Evolutionary conservation across 2,797 vertebrate genomes (phyloP), one percentile per base, ranked within the genome.

Genomic region (Sternarchorhynchus goeldii): DNA sequence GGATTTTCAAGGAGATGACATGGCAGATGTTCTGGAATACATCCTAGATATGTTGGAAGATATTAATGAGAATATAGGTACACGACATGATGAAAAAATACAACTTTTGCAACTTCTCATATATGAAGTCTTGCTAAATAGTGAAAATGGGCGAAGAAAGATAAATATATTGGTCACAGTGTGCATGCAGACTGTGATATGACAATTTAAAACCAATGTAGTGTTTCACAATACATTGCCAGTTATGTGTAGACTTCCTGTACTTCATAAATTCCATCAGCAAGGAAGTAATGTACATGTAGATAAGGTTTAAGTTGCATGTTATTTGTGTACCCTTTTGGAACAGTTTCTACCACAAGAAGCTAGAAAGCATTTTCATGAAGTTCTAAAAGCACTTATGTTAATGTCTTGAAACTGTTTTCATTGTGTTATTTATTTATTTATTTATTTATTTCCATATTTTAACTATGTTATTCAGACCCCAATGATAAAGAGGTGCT

Each of bases 281-380:
- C 10, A 78, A 70, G 83, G 81, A 85, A 82, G 59, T 76, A 16
- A 25, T 85, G 83, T 31, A 76, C 2, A 50, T 32, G 34, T 50
- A 34, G 83, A 84, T 84, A 80, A 80, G 31, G 31, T 41, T 62
- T 75, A 32, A 25, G 21, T 31, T 20, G 25, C 67, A n/a, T 21
- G 41, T 29, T 4, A 25, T 63, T 62, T 79, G 20, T 68, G 31
- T 62, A 34, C 29, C 5, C 31, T 4, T 74, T 56, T 53, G 25
- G 39, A 58, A 36, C 55, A 59, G 68, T 14, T 65, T 78, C 18
- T n/a, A 18, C n/a, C 17, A 72, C 16, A 18, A 57, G 50, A 18
- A 57, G 32, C 55, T 66, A 20, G 14, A 14, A 53, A 31, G 4
- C 21, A 17, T 45, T 66, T 63, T 62, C n/a, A 55, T 32, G 50